Evolutionary conservation across 2,797 vertebrate genomes (phyloP).

Genomic region (Onychomys leucogaster): DNA sequence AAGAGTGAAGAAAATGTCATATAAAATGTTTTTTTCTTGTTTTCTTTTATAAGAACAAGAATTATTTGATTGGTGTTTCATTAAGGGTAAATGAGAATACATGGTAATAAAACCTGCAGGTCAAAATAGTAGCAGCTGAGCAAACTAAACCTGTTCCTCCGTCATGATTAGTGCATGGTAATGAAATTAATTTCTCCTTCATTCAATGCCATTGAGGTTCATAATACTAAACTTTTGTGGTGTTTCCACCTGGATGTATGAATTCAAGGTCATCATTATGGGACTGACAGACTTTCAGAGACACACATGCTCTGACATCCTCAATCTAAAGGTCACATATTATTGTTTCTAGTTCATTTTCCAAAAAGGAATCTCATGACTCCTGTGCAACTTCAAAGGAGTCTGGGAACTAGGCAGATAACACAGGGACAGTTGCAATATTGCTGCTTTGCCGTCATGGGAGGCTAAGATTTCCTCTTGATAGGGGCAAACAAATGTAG

Average conservation of each 20-base stretch:
- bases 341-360: not conserved
- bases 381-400: not conserved
- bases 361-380: not conserved
- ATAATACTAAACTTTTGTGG: not conserved
- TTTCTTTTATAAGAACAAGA: not conserved
- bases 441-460: not conserved
- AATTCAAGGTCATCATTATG: not conserved
- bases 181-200: not conserved
- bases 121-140: not conserved
- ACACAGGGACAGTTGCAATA: not conserved
- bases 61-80: not conserved
- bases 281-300: not conserved
- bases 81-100: not conserved
- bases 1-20: not conserved
- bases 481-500: not conserved
- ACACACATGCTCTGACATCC: not conserved
- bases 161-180: not conserved
- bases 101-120: not conserved
- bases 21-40: not conserved
- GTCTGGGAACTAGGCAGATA: not conserved
- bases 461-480: not conserved
- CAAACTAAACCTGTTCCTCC: not conserved
- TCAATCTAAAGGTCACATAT: not conserved
- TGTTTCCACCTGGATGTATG: too few relatives aligned
- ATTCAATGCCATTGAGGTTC: not conserved